A percentile compares a stretch with the other conserved stretches of the same genome.
phyloP scores from a whole-genome alignment of 2,113 vertebrate species.

The Podocnemis expansa region DNA sequence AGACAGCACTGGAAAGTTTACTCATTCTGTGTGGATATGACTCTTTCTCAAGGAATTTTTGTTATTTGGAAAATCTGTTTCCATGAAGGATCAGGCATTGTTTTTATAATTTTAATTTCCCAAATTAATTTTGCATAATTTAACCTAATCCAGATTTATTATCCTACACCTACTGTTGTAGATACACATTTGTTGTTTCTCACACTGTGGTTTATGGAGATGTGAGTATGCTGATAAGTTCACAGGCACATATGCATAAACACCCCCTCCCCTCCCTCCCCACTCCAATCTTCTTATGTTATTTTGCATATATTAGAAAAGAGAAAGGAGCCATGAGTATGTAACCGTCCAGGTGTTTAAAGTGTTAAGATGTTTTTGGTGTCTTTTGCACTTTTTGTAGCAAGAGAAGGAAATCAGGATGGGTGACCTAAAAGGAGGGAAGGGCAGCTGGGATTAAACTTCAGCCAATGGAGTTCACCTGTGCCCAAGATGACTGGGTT shows the following conservation, averaged over 20 bases:
- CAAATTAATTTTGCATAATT: neutral
- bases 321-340: neutral
- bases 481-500: neutral
- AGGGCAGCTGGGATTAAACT: neutral
- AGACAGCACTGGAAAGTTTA: constrained; percentile 56
- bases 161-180: neutral
- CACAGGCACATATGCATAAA: neutral
- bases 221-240: neutral
- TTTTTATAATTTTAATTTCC: constrained; percentile 1
- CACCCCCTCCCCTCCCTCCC: neutral
- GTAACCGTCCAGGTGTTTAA: neutral
- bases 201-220: neutral
- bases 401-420: neutral
- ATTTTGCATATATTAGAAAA: neutral
- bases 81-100: constrained; percentile 24
- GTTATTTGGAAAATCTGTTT: constrained; percentile 30
- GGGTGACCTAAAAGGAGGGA: neutral
- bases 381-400: neutral
- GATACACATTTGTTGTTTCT: neutral
- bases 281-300: neutral
- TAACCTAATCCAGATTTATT: constrained; percentile 23
- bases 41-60: constrained; percentile 44
- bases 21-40: constrained; percentile 22
- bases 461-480: neutral
- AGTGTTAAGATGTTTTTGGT: neutral